Conservation (phyloP, 2,888 invertebrate species). For the Tetragnatha montana region DNA sequence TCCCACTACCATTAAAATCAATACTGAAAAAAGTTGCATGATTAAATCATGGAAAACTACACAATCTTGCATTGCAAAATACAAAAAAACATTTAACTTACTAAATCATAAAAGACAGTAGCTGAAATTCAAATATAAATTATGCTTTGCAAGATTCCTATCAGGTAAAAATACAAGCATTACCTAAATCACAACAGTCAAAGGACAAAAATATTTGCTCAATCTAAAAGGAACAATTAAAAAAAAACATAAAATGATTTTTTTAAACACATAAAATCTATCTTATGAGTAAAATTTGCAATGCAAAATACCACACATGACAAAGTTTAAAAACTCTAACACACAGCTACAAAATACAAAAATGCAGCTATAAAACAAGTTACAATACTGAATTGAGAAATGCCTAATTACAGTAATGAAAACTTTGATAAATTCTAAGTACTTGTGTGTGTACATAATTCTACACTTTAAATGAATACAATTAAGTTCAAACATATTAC, state of each 20-base stretch:
- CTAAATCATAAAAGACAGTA: conserved; percentile 49
- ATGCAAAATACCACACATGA: background rate
- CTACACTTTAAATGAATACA: background rate
- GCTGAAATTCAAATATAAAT: conserved; percentile 55
- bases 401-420: background rate
- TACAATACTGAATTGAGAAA: background rate
- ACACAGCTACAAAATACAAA: background rate
- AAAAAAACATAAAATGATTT: background rate
- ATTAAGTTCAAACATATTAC: background rate
- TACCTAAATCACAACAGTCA: conserved; percentile 16
- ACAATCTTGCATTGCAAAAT: conserved; percentile 59
- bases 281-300: background rate
- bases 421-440: background rate
- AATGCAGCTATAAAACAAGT: background rate
- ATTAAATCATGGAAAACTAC: conserved; percentile 52
- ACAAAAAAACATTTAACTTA: conserved; percentile 61
- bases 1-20: conserved; percentile 67
- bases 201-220: conserved; percentile 8
- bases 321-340: background rate
- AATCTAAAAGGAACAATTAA: background rate
- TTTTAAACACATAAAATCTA: background rate
- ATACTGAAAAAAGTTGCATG: conserved; percentile 65
- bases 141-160: conserved; percentile 25
- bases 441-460: background rate
- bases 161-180: conserved; percentile 20